A percentile compares a stretch with the other conserved stretches of the same genome.
Conservation (phyloP, 2,113 vertebrate genomes). For the Bambusicola thoracicus region DNA sequence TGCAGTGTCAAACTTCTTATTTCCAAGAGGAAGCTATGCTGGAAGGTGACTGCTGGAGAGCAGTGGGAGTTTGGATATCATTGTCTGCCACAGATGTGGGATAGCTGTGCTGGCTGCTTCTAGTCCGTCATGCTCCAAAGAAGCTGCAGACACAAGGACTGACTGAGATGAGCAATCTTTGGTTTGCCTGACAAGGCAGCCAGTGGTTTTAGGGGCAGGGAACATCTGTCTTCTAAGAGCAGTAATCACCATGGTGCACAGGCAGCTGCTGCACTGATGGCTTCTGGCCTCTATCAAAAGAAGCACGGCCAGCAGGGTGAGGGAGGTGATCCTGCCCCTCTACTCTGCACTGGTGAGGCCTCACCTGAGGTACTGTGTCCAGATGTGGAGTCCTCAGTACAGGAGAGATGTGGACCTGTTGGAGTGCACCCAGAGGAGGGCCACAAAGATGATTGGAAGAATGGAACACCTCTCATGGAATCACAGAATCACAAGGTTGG, state of each 20-base stretch:
- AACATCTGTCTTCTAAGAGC: neutral
- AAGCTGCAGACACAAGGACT: neutral
- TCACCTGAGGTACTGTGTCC: too few species aligned
- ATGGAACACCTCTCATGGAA: too few species aligned
- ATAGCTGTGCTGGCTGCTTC: neutral
- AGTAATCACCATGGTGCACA: neutral
- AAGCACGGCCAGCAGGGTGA: too few species aligned
- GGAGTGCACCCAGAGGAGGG: too few species aligned
- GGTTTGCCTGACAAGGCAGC: neutral
- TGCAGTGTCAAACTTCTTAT: neutral
- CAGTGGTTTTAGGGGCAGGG: neutral
- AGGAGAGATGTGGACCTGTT: too few species aligned
- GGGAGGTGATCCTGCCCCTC: too few species aligned
- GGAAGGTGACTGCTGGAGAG: neutral
- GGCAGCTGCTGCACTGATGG: neutral
- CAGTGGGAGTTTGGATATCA: neutral
- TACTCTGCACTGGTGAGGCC: too few species aligned
- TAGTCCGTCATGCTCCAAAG: neutral
- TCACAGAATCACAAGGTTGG: too few species aligned
- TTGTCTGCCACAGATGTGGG: neutral
- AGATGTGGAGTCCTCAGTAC: too few species aligned
- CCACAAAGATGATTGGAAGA: too few species aligned
- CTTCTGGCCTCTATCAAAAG: neutral
- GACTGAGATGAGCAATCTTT: neutral
- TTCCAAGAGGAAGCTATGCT: neutral